These are phyloP conservation scores for Gambusia yucatana DNA, from an alignment of 2,797 vertebrate genomes.

Conservation along the genomic window DNA sequence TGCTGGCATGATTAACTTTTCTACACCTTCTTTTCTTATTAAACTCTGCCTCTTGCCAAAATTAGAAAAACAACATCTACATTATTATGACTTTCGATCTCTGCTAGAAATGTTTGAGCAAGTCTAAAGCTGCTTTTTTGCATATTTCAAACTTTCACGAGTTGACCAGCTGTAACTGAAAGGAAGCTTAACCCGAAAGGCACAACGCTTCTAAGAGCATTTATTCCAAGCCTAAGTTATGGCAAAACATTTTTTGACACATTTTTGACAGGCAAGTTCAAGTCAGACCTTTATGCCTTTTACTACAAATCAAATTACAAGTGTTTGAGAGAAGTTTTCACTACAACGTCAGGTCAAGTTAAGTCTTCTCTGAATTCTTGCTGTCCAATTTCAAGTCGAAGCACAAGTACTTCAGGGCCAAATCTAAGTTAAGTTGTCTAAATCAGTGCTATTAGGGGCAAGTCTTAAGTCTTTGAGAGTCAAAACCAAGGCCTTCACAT, in stretches of 20 bases:
- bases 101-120: not conserved
- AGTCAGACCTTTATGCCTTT: not conserved
- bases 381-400: not conserved
- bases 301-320: not conserved
- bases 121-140: slow-evolving; percentile 2
- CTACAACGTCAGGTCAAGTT: not conserved
- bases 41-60: not conserved
- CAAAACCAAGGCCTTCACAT: not conserved
- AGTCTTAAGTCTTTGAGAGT: not conserved
- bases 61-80: slow-evolving; percentile 1
- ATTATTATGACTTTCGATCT: slow-evolving; percentile 9
- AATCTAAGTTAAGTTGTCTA: not conserved
- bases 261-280: not conserved
- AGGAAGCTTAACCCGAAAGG: not conserved
- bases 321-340: not conserved
- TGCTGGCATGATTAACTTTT: not conserved
- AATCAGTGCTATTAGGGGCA: not conserved
- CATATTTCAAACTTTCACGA: not conserved
- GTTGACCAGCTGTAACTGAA: not conserved
- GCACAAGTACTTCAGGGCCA: not conserved
- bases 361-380: not conserved
- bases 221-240: not conserved
- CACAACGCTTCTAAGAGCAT: not conserved
- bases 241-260: not conserved
- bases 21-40: not conserved